Evolutionary conservation across 2,113 vertebrate genomes (phyloP).

Genomic region (Hoplias malabaricus): DNA sequence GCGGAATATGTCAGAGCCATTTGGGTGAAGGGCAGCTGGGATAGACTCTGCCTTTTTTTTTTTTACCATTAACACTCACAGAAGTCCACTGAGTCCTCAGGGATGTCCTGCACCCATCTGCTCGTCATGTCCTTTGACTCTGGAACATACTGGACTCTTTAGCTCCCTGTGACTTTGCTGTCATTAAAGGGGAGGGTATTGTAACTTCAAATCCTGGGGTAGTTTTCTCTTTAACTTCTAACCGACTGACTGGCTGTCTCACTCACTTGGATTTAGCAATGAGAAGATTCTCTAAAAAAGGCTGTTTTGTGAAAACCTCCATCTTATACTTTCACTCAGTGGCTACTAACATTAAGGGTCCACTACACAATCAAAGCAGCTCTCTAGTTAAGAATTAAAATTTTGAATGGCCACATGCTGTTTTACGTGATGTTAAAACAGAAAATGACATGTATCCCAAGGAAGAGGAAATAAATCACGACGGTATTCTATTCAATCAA

Average conservation of each 20-base stretch:
- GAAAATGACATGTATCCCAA: too few species aligned
- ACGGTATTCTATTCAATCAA: not conserved
- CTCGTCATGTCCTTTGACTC: not conserved
- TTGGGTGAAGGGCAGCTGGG: constrained; percentile 14
- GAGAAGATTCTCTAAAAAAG: too few species aligned
- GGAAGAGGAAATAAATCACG: not conserved
- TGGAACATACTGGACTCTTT: not conserved
- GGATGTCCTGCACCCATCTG: not conserved
- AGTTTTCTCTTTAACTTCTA: too few species aligned
- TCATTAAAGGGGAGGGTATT: not conserved
- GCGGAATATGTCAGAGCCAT: not conserved
- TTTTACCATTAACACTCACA: not conserved
- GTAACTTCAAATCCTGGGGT: too few species aligned
- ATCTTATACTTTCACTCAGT: too few species aligned
- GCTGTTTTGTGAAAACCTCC: too few species aligned
- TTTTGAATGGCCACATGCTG: not conserved
- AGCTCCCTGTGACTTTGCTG: not conserved
- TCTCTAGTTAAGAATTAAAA: too few species aligned
- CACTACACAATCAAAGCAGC: too few species aligned
- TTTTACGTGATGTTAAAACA: too few species aligned
- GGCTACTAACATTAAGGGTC: too few species aligned
- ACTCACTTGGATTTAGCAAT: too few species aligned
- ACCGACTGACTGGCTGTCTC: too few species aligned
- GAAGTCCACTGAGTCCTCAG: not conserved
- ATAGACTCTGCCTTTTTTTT: not conserved